Conservation (phyloP, 2,888 invertebrate species). For the Abscondita cerata region DNA sequence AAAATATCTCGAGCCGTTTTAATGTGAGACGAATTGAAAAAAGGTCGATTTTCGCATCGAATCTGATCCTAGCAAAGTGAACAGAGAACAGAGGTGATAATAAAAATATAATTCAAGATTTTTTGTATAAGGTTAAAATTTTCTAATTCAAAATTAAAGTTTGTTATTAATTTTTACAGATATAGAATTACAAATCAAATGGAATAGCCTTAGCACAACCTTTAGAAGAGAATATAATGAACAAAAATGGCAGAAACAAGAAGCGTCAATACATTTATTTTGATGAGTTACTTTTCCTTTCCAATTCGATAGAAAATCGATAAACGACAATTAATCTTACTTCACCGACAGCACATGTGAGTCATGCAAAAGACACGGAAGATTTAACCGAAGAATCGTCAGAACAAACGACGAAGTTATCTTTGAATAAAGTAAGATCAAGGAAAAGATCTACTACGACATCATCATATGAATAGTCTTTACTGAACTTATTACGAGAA, state of each 20-base stretch:
- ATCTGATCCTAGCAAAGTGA: too few relatives aligned
- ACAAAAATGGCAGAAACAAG: slow-evolving; percentile 12
- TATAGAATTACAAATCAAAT: slow-evolving; percentile 38
- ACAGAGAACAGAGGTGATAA: too few relatives aligned
- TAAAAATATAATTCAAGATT: too few relatives aligned
- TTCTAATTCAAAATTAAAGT: too few relatives aligned
- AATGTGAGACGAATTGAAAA: too few relatives aligned
- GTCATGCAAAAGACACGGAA: not conserved
- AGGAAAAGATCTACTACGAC: slow-evolving; percentile 7
- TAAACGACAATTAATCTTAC: slow-evolving; percentile 5
- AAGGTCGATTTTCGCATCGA: too few relatives aligned
- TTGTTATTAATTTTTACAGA: too few relatives aligned
- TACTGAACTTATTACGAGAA: slow-evolving; percentile 10
- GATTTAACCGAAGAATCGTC: not conserved
- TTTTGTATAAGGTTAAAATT: too few relatives aligned
- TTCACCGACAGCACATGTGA: not conserved
- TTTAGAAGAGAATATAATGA: slow-evolving; percentile 31
- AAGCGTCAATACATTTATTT: slow-evolving; percentile 33
- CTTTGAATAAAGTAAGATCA: not conserved
- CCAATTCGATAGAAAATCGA: slow-evolving; percentile 1
- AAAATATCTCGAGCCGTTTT: too few relatives aligned
- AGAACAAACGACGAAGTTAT: not conserved
- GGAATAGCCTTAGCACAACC: slow-evolving; percentile 33
- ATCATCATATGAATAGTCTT: slow-evolving; percentile 5
- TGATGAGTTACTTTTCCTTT: slow-evolving; percentile 34